A percentile compares a stretch with the other conserved stretches of the same genome.
Evolutionary conservation across 1,140 invertebrate genomes (phyloP).

Genomic region (Drosophila obscura): DNA sequence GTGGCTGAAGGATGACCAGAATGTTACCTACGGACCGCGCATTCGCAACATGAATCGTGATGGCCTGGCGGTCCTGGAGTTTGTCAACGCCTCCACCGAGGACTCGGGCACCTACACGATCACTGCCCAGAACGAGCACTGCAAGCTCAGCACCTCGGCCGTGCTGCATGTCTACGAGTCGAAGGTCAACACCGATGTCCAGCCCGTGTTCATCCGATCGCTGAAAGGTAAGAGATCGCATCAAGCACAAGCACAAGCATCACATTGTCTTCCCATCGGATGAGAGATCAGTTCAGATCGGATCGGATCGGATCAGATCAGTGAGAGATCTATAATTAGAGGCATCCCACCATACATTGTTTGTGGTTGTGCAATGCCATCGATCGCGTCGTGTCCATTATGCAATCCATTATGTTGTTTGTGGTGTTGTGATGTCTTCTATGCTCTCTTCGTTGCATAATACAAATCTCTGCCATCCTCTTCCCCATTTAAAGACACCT

Average conservation of each 20-base stretch:
- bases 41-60: conserved; percentile 81
- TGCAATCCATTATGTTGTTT: conserved; percentile 44
- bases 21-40: conserved; percentile 65
- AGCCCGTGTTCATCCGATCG: conserved; percentile 79
- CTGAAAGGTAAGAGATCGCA: conserved; percentile 75
- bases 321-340: conserved; percentile 16
- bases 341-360: not conserved
- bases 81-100: conserved; percentile 78
- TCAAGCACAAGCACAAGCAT: too few relatives aligned
- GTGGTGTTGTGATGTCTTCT: conserved; percentile 1
- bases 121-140: conserved; percentile 84
- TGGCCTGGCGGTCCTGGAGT: conserved; percentile 85
- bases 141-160: conserved; percentile 84
- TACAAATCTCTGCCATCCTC: conserved; percentile 14
- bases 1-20: conserved; percentile 80
- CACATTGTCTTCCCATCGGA: not conserved
- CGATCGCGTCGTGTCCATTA: conserved; percentile 30
- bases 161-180: conserved; percentile 84
- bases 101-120: conserved; percentile 84
- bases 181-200: conserved; percentile 72
- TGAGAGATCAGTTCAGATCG: conserved; percentile 9
- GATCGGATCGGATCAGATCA: not conserved
- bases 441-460: conserved; percentile 18
- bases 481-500: conserved; percentile 62
- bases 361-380: conserved; percentile 57